These are phyloP conservation scores for Triplophysa rosa DNA, from an alignment of 2,113 vertebrate genomes.

Conservation along the genomic window DNA sequence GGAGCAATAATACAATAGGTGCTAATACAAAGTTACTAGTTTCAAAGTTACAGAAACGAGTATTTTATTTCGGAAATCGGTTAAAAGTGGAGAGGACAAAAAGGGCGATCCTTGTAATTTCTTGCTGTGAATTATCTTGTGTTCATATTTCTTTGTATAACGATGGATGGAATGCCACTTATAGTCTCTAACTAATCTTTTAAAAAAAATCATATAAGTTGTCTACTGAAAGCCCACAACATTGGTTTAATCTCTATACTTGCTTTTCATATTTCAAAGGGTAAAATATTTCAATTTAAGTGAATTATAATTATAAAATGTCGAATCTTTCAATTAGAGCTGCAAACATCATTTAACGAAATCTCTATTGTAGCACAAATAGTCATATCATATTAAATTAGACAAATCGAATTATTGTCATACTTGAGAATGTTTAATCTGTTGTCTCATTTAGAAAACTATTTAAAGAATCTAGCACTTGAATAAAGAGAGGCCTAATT, in stretches of 20 bases:
- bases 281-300: background rate
- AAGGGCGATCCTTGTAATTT: no score
- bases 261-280: conserved; percentile 1
- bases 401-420: background rate
- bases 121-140: background rate
- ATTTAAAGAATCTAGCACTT: background rate
- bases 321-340: background rate
- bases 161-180: background rate
- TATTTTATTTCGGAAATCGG: no score
- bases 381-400: background rate
- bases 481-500: no score
- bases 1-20: no score
- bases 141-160: background rate
- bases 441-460: background rate
- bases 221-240: conserved; percentile 7
- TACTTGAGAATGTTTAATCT: background rate
- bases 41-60: no score
- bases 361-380: background rate
- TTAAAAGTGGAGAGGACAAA: background rate
- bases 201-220: background rate
- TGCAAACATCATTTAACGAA: background rate
- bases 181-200: background rate
- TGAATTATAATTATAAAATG: background rate
- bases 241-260: background rate
- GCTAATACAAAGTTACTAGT: no score